phyloP scores from a whole-genome alignment of 2,113 vertebrate species.

The Muscicapa adusta region DNA sequence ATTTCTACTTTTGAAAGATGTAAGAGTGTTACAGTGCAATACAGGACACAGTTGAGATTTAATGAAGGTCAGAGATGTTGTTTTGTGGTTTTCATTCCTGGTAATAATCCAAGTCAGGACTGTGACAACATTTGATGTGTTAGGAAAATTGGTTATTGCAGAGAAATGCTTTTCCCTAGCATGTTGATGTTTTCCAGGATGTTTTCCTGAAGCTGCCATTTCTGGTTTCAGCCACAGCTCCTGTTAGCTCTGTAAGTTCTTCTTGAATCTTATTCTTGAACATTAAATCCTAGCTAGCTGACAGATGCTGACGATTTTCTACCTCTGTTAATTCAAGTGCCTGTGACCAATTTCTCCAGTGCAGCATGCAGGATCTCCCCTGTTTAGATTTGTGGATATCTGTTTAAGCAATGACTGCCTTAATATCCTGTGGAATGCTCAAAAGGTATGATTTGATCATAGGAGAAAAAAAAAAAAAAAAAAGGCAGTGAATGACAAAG shows the following conservation, averaged over 20 bases:
- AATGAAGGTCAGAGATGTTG: not conserved
- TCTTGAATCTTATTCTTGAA: not conserved
- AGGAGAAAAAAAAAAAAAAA: fast-evolving
- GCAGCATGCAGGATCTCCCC: not conserved
- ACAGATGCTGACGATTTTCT: not conserved
- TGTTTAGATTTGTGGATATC: not conserved
- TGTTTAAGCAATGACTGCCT: not conserved
- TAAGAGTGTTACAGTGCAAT: no score
- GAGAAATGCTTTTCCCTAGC: not conserved
- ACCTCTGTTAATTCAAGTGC: not conserved
- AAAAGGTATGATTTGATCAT: not conserved
- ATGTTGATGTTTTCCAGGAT: not conserved
- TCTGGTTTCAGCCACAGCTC: not conserved
- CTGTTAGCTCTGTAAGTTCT: not conserved
- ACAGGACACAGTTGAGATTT: not conserved
- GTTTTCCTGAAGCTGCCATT: not conserved
- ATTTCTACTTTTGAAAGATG: not conserved
- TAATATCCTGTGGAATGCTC: not conserved
- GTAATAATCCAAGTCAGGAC: not conserved
- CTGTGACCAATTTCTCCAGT: not conserved
- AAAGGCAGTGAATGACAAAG: not conserved
- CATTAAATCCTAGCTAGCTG: not conserved
- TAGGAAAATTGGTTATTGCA: not conserved
- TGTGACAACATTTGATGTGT: not conserved
- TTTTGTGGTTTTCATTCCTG: not conserved